Percentiles rank a stretch among this genome's conserved stretches.
These are phyloP conservation scores for Indri indri DNA, from an alignment of 2,113 vertebrate genomes.

Conservation along the genomic window DNA sequence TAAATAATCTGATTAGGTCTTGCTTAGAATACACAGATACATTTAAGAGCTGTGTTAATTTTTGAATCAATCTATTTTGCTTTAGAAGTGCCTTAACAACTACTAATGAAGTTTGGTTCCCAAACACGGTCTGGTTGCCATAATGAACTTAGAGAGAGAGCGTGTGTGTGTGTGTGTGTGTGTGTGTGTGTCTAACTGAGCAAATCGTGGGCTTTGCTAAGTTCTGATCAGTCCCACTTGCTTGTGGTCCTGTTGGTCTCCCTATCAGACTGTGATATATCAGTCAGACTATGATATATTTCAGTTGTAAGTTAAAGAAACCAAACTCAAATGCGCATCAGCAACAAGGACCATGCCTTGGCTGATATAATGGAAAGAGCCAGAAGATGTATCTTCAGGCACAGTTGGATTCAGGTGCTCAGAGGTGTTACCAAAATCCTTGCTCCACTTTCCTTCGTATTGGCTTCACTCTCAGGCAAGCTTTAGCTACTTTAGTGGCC, in stretches of 20 bases:
- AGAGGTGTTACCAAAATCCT: not conserved
- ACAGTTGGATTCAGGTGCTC: not conserved
- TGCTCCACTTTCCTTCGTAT: not conserved
- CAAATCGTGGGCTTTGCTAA: constrained; percentile 3
- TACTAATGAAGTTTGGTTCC: not conserved
- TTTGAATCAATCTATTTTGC: not conserved
- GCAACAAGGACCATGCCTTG: not conserved
- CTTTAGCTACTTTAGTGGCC: not conserved
- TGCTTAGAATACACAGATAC: not conserved
- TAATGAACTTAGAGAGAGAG: not conserved
- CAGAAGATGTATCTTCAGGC: not conserved
- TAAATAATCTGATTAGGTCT: not conserved
- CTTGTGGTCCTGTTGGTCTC: not conserved
- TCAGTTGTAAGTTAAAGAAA: not conserved
- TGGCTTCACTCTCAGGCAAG: not conserved
- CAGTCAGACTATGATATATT: not conserved
- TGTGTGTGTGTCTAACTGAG: not conserved
- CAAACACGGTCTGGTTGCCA: not conserved
- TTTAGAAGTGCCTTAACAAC: not conserved
- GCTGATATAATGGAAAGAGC: not conserved
- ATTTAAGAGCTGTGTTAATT: not conserved
- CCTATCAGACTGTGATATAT: not conserved
- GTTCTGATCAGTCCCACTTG: not conserved
- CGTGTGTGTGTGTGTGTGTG: not conserved
- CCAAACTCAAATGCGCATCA: not conserved